A percentile compares a stretch with the other conserved stretches of the same genome.
phyloP scores from a whole-genome alignment of 2,888 invertebrate genomes.

The Thera obeliscata region DNA sequence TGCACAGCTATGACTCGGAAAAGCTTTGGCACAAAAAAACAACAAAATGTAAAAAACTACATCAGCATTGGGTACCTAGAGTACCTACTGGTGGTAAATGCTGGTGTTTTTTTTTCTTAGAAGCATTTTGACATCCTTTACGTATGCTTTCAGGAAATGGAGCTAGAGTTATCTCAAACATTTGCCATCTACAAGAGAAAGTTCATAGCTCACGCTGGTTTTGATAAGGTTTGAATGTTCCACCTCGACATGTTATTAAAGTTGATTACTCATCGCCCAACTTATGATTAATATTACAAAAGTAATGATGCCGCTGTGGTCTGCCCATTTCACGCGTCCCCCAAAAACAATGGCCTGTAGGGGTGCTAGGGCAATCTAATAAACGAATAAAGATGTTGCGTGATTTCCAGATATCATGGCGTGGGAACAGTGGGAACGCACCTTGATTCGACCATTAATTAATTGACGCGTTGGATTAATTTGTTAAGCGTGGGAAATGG shows the following conservation, averaged over 20 bases:
- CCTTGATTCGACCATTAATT: conserved; percentile 81
- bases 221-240: neutral
- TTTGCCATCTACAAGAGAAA: too few relatives aligned
- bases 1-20: too few relatives aligned
- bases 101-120: too few relatives aligned
- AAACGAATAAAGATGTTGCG: conserved; percentile 83
- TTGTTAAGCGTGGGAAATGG: conserved; percentile 68
- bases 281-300: conserved; percentile 57
- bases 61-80: too few relatives aligned
- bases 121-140: too few relatives aligned
- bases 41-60: too few relatives aligned
- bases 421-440: conserved; percentile 71
- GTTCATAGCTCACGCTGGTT: neutral
- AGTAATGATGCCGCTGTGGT: conserved; percentile 62
- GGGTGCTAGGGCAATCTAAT: conserved; percentile 66
- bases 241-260: conserved; percentile 4
- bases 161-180: too few relatives aligned
- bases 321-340: conserved; percentile 78
- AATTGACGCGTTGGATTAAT: conserved; percentile 69
- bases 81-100: too few relatives aligned
- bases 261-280: conserved; percentile 36
- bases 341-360: conserved; percentile 75
- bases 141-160: too few relatives aligned
- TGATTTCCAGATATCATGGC: conserved; percentile 80
- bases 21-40: too few relatives aligned